Conservation (phyloP, 2,888 invertebrate species). For the Conchocele bisecta region DNA sequence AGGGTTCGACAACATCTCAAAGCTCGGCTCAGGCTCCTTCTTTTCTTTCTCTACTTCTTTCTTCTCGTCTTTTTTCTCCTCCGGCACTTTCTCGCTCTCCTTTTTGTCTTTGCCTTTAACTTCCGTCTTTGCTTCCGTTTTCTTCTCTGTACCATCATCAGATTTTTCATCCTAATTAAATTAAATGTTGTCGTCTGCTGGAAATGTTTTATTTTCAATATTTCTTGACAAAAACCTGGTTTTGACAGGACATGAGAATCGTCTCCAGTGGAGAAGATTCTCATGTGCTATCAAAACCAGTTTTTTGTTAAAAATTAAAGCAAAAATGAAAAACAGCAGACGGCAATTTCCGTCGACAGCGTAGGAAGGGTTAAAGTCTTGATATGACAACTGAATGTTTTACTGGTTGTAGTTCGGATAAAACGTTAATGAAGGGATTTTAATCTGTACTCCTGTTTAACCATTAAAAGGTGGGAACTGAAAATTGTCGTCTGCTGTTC, state of each 20-base stretch:
- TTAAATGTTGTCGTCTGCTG: too few relatives aligned
- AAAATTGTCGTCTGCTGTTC: too few relatives aligned
- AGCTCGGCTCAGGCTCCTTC: conserved; percentile 89
- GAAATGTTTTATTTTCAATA: too few relatives aligned
- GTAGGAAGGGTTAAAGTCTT: too few relatives aligned
- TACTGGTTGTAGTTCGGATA: neutral
- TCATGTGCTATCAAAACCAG: too few relatives aligned
- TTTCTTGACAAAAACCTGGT: too few relatives aligned
- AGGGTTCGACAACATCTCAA: conserved; percentile 96
- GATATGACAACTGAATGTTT: neutral
- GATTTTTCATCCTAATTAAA: conserved; percentile 66
- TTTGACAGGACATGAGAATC: too few relatives aligned
- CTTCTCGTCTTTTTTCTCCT: conserved; percentile 83
- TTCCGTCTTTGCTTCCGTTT: conserved; percentile 44
- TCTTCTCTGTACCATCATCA: conserved; percentile 59
- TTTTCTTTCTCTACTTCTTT: conserved; percentile 84
- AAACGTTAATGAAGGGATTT: neutral
- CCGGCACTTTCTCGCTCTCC: conserved; percentile 89
- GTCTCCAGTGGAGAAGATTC: too few relatives aligned
- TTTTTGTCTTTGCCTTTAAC: conserved; percentile 84
- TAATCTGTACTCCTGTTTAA: neutral
- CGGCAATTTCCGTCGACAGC: too few relatives aligned
- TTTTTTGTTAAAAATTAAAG: too few relatives aligned
- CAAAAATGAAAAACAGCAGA: too few relatives aligned
- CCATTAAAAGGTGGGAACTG: neutral